Conservation (phyloP, 2,113 vertebrate genomes). For the Seriola rivoliana region DNA sequence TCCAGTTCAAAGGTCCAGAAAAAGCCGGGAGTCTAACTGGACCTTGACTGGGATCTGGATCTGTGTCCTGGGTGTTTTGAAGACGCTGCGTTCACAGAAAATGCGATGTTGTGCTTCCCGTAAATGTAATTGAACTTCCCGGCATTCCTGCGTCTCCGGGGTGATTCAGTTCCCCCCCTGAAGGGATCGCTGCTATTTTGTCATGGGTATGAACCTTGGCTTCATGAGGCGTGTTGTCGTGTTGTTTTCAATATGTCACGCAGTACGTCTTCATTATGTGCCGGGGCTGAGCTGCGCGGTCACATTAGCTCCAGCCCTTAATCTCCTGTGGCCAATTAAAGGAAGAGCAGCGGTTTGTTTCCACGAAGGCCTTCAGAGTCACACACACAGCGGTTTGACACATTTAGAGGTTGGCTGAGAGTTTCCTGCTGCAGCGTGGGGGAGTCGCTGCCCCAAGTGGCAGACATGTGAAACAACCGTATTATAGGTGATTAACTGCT, state of each 20-base stretch:
- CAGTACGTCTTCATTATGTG: slow-evolving; percentile 52
- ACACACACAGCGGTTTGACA: slow-evolving; percentile 59
- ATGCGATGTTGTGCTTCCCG: neutral
- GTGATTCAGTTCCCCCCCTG: slow-evolving; percentile 9
- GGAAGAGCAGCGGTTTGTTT: slow-evolving; percentile 45
- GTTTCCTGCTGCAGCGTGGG: slow-evolving; percentile 16
- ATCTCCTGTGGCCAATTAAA: slow-evolving; percentile 70
- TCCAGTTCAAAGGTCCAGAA: neutral
- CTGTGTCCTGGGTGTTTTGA: neutral
- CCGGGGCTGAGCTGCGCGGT: slow-evolving; percentile 41
- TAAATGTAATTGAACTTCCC: neutral
- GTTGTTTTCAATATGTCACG: slow-evolving; percentile 56
- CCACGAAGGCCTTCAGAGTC: slow-evolving; percentile 22
- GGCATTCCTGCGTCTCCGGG: neutral
- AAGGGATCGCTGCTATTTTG: neutral
- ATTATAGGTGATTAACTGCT: neutral
- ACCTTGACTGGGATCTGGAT: neutral
- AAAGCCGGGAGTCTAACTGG: neutral
- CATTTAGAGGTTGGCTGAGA: slow-evolving; percentile 30
- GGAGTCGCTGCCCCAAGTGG: slow-evolving; percentile 28
- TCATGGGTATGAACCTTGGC: neutral
- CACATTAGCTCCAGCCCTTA: slow-evolving; percentile 52
- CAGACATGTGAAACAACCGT: slow-evolving; percentile 3
- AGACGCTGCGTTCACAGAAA: neutral
- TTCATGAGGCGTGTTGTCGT: slow-evolving; percentile 6